These are phyloP conservation scores for Brachionus calyciflorus DNA, from an alignment of 1,140 invertebrate species.

Conservation along the genomic window DNA sequence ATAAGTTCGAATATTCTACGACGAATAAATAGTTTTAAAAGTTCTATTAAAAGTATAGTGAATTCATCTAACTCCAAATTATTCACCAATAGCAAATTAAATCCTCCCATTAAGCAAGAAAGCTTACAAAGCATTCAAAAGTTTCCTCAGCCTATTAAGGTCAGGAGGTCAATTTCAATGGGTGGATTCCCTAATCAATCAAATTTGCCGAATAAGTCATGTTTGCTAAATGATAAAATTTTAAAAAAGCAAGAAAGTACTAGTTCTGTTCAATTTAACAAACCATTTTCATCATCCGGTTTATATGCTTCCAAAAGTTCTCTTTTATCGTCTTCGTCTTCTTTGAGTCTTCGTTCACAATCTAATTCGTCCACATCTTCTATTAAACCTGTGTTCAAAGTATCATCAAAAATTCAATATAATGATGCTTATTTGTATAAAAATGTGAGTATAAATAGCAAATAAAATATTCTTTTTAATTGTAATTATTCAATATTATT, in stretches of 20 bases:
- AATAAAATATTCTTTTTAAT: not conserved
- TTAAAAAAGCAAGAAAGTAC: conserved; percentile 40
- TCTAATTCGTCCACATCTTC: not conserved
- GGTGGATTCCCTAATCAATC: not conserved
- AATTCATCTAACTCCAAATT: not conserved
- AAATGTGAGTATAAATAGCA: not conserved
- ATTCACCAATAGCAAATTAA: no score
- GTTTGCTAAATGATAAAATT: not conserved
- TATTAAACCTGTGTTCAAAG: conserved; percentile 5
- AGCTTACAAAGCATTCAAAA: no score
- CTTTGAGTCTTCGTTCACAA: not conserved
- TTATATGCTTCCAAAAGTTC: not conserved
- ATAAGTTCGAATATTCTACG: not conserved
- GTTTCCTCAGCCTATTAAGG: no score
- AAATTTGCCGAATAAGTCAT: not conserved
- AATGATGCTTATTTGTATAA: not conserved
- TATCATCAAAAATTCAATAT: conserved; percentile 33
- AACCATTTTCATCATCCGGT: conserved; percentile 4
- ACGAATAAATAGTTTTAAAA: conserved; percentile 3
- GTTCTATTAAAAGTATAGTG: conserved; percentile 6
- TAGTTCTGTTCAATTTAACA: conserved; percentile 1
- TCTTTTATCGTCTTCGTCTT: not conserved
- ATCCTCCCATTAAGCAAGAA: not conserved
- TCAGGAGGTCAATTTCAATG: conserved; percentile 1
- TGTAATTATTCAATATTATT: not conserved